Conservation (phyloP, 2,113 vertebrate genomes). For the Ceyx cyanopectus region DNA sequence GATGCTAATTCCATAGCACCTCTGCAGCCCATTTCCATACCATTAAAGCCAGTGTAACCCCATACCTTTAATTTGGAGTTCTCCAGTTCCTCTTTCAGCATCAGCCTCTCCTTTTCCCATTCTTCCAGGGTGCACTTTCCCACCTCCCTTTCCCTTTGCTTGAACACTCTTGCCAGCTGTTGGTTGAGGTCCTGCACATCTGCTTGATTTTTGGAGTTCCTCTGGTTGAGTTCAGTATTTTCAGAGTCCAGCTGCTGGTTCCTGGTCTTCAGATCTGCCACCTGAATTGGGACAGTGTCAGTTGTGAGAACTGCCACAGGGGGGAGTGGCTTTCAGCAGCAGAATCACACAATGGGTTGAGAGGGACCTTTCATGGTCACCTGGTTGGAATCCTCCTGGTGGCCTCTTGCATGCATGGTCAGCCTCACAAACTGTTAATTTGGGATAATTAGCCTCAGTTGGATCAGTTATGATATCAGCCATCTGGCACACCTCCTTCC, state of each 20-base stretch:
- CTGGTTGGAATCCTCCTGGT: neutral
- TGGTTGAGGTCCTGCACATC: constrained; percentile 80
- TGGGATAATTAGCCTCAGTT: neutral
- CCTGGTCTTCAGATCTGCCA: constrained; percentile 82
- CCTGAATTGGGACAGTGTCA: constrained; percentile 69
- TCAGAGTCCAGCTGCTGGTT: constrained; percentile 86
- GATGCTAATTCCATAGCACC: neutral
- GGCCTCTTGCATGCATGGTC: neutral
- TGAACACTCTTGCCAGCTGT: constrained; percentile 75
- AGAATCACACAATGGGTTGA: neutral
- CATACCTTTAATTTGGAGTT: constrained; percentile 69
- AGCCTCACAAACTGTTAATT: neutral
- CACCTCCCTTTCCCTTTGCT: constrained; percentile 72
- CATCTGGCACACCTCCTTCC: neutral
- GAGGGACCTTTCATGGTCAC: neutral
- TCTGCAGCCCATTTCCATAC: accelerated
- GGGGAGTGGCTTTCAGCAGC: accelerated
- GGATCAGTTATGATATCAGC: neutral
- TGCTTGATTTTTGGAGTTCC: constrained; percentile 80
- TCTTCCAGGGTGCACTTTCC: constrained; percentile 48
- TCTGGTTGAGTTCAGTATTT: constrained; percentile 82
- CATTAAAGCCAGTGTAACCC: accelerated
- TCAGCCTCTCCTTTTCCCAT: constrained; percentile 69
- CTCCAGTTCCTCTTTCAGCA: constrained; percentile 76
- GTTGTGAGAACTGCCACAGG: neutral